A percentile compares a stretch with the other conserved stretches of the same genome.
Conservation (phyloP, 1,140 invertebrate genomes). For the Centruroides vittatus region DNA sequence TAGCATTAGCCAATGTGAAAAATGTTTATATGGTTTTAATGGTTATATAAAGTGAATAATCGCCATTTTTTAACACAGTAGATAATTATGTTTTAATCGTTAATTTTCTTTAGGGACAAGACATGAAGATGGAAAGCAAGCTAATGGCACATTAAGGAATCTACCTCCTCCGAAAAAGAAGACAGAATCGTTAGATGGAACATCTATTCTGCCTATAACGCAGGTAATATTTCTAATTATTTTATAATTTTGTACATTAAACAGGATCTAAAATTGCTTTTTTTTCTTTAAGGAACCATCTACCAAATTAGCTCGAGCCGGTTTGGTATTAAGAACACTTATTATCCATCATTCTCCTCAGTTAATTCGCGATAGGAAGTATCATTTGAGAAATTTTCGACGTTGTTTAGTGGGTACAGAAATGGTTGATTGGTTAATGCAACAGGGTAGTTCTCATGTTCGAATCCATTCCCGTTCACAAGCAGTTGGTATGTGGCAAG, state of each 20-base stretch:
- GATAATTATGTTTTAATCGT: no score
- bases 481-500: constrained; percentile 69
- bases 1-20: no score
- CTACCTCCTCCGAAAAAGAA: neutral
- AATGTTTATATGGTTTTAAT: no score
- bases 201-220: constrained; percentile 22
- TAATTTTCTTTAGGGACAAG: neutral
- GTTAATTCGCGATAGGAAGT: constrained; percentile 44
- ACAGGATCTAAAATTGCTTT: neutral
- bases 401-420: constrained; percentile 45
- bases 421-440: constrained; percentile 61
- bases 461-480: constrained; percentile 45
- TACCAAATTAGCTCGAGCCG: constrained; percentile 45
- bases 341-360: constrained; percentile 45
- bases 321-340: constrained; percentile 51
- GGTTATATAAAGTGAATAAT: no score
- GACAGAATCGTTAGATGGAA: constrained; percentile 10
- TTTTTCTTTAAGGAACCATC: constrained; percentile 35
- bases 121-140: neutral
- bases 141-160: neutral
- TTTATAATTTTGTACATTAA: neutral
- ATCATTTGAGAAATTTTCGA: constrained; percentile 28
- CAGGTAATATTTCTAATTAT: constrained; percentile 13
- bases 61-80: no score
- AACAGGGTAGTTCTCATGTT: constrained; percentile 29